Conservation (phyloP, 2,113 vertebrate genomes). For the Xenopus borealis region DNA sequence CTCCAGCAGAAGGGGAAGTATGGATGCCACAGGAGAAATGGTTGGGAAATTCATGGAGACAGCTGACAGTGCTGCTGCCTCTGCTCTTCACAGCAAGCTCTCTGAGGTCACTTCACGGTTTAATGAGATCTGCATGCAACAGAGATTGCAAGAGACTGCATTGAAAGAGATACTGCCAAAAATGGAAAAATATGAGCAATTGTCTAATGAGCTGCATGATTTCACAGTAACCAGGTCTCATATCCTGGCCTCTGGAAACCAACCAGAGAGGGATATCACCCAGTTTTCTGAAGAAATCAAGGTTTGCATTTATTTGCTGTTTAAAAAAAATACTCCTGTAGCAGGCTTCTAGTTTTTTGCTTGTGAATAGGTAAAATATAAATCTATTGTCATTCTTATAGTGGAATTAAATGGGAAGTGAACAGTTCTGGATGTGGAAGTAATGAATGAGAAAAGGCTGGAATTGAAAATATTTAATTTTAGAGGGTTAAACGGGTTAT, state of each 20-base stretch:
- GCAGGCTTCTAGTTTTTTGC: too few relatives aligned
- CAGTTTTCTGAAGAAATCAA: constrained; percentile 86
- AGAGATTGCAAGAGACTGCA: constrained; percentile 71
- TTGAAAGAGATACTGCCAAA: constrained; percentile 80
- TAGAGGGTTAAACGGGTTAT: too few relatives aligned
- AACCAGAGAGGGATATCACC: constrained; percentile 80
- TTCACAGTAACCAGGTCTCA: constrained; percentile 77
- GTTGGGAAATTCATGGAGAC: constrained; percentile 79
- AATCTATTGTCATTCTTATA: too few relatives aligned
- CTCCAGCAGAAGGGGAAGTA: constrained; percentile 82
- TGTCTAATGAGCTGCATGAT: constrained; percentile 71
- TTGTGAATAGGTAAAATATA: too few relatives aligned
- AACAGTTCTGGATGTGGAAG: too few relatives aligned
- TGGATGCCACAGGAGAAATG: constrained; percentile 86
- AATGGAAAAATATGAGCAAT: constrained; percentile 84
- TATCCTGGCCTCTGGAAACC: constrained; percentile 74
- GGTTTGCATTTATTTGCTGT: constrained; percentile 60
- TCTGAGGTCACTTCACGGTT: constrained; percentile 71
- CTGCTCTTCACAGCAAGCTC: constrained; percentile 76
- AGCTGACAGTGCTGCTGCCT: constrained; percentile 72
- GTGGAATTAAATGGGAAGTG: too few relatives aligned
- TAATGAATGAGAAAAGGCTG: too few relatives aligned
- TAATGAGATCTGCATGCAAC: constrained; percentile 69
- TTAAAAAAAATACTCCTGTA: too few relatives aligned
- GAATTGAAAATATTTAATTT: too few relatives aligned